Percentiles rank a stretch among this genome's conserved stretches.
phyloP scores from a whole-genome alignment of 2,113 vertebrate species.

The Baryphthengus martii region DNA sequence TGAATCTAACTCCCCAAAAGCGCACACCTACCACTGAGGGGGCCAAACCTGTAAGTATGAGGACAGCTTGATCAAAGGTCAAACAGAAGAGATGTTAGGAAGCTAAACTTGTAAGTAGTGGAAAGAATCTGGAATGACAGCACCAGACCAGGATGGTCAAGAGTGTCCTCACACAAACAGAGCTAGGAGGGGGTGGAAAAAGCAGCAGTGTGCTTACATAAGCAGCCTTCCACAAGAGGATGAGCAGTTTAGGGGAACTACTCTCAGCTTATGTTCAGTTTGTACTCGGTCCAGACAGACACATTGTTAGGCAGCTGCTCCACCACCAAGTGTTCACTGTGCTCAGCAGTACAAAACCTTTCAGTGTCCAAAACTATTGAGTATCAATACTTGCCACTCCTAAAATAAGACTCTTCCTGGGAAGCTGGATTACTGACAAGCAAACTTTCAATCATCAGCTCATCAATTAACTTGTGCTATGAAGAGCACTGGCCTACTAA shows the following conservation, averaged over 20 bases:
- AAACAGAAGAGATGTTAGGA: not conserved
- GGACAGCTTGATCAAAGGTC: not conserved
- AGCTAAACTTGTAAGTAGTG: not conserved
- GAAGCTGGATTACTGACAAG: not conserved
- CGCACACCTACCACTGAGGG: not conserved
- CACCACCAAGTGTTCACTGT: not conserved
- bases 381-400: not conserved
- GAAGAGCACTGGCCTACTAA: not conserved
- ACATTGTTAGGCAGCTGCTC: not conserved
- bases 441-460: not conserved
- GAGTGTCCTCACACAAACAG: not conserved
- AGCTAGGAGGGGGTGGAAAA: not conserved
- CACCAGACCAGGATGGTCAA: not conserved
- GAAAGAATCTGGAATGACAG: not conserved
- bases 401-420: not conserved
- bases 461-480: not conserved
- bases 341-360: not conserved
- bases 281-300: not conserved
- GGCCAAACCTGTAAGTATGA: not conserved
- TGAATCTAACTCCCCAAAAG: not conserved
- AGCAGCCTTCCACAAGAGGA: not conserved
- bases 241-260: not conserved
- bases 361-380: not conserved
- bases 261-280: not conserved
- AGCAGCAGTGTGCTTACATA: not conserved